A percentile compares a stretch with the other conserved stretches of the same genome.
phyloP scores from a whole-genome alignment of 2,113 vertebrate species.

The Vulpes lagopus region DNA sequence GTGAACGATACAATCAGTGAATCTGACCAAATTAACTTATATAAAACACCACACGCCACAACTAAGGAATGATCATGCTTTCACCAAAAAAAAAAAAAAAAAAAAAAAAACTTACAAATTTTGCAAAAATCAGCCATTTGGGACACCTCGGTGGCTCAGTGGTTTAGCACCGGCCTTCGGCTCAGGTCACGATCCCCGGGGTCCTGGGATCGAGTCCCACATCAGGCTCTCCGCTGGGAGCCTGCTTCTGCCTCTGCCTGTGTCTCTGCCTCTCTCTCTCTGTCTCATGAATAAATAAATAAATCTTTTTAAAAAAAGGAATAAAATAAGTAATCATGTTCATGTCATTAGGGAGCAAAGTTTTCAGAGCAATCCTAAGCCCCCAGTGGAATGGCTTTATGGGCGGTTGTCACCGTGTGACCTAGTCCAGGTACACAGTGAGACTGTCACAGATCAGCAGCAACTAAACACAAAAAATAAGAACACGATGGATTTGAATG shows the following conservation, averaged over 20 bases:
- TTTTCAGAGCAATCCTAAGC: neutral
- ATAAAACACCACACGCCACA: neutral
- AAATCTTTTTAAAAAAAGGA: too few species aligned
- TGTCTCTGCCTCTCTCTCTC: too few species aligned
- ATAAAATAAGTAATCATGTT: neutral
- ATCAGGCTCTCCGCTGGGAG: too few species aligned
- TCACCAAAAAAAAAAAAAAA: neutral
- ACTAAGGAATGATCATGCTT: neutral
- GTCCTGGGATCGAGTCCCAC: too few species aligned
- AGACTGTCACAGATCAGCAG: neutral
- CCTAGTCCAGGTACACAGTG: neutral
- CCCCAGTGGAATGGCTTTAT: neutral
- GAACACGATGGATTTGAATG: neutral
- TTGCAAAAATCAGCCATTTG: neutral
- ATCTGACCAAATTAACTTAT: neutral
- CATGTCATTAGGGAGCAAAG: neutral
- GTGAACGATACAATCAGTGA: neutral
- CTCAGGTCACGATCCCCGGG: too few species aligned
- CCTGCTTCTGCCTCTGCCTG: too few species aligned
- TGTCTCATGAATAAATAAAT: too few species aligned
- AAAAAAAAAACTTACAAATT: neutral
- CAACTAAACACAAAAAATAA: neutral
- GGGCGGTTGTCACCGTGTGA: rapidly evolving
- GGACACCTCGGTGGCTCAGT: too few species aligned
- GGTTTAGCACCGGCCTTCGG: too few species aligned